Percentiles rank a stretch among this genome's conserved stretches.
Evolutionary conservation across 2,888 invertebrate species (phyloP).

Genomic region (Ctenicera cuprea): DNA sequence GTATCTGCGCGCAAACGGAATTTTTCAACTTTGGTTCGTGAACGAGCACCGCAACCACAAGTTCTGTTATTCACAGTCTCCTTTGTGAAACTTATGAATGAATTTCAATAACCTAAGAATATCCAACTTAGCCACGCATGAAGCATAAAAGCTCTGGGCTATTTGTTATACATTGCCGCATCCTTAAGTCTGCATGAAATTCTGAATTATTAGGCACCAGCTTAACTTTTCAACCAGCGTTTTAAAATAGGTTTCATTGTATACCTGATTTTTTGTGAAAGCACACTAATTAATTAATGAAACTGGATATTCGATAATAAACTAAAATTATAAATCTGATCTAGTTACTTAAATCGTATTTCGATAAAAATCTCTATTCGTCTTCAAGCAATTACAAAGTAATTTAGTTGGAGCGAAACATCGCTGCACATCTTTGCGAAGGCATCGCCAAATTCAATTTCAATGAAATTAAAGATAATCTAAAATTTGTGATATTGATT

Average conservation of each 20-base stretch:
- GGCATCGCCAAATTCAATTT: slow-evolving; percentile 22
- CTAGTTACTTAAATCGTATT: neutral
- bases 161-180: slow-evolving; percentile 23
- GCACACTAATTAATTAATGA: too few relatives aligned
- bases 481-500: slow-evolving; percentile 43
- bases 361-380: slow-evolving; percentile 16
- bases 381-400: slow-evolving; percentile 32
- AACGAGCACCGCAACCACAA: neutral
- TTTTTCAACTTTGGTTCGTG: neutral
- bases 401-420: slow-evolving; percentile 18
- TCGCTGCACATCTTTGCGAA: slow-evolving; percentile 27
- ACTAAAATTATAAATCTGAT: neutral
- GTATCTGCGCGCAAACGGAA: slow-evolving; percentile 17
- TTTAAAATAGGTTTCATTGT: too few relatives aligned
- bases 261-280: neutral
- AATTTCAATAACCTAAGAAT: slow-evolving; percentile 24
- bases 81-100: slow-evolving; percentile 20
- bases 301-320: too few relatives aligned
- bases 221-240: neutral
- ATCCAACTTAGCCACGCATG: slow-evolving; percentile 19
- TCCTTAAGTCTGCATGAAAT: slow-evolving; percentile 8
- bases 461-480: slow-evolving; percentile 39
- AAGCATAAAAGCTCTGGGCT: slow-evolving; percentile 7
- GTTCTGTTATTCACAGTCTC: slow-evolving; percentile 21
- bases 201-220: neutral